These are phyloP conservation scores for Cathartes aura DNA, from an alignment of 2,113 vertebrate genomes.

Conservation along the genomic window DNA sequence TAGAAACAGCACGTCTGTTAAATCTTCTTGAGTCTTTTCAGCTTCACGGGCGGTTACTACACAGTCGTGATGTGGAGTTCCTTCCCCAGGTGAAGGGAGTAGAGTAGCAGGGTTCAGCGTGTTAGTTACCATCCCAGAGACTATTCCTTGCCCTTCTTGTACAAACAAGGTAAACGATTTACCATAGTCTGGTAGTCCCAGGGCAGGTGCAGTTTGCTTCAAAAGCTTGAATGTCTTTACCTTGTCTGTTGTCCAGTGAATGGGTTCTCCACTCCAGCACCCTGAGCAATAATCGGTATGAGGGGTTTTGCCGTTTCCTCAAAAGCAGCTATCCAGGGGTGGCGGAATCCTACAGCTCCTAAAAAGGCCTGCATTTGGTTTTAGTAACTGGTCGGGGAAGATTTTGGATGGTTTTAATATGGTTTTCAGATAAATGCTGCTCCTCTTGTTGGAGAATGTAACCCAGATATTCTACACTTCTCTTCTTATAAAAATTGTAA, in stretches of 20 bases:
- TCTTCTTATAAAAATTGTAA: background rate
- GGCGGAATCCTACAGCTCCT: background rate
- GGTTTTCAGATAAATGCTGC: rapidly evolving
- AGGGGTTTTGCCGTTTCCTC: background rate
- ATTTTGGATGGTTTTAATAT: background rate
- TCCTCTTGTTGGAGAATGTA: background rate
- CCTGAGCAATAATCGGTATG: too few species aligned
- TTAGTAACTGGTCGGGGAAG: too few species aligned
- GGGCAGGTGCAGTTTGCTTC: background rate
- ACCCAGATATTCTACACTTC: background rate
- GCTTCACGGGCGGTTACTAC: background rate
- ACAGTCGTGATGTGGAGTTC: rapidly evolving
- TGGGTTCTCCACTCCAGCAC: background rate
- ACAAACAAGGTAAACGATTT: background rate
- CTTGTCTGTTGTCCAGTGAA: background rate
- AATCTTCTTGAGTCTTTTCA: background rate
- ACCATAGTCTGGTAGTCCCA: background rate
- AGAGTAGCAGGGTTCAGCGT: background rate
- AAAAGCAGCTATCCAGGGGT: background rate
- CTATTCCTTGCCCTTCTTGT: background rate
- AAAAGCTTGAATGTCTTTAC: background rate
- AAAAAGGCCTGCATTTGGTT: background rate
- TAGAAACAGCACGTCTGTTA: background rate
- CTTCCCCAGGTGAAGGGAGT: background rate
- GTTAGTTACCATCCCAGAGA: background rate